Conservation (phyloP, 2,113 vertebrate genomes). For the Dinomys branickii region DNA sequence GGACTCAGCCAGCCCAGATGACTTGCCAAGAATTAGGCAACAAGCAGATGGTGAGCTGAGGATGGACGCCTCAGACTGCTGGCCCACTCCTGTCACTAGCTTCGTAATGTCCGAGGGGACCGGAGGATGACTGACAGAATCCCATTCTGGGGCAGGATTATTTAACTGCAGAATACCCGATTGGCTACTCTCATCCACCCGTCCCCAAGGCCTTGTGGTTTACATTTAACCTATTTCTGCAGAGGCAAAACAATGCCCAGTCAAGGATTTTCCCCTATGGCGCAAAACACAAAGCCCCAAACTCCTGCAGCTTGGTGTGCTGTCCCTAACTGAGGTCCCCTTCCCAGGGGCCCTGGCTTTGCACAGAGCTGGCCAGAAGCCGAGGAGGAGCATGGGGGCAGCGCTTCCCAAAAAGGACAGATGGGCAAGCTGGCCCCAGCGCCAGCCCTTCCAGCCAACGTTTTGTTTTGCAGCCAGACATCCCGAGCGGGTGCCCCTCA, state of each 20-base stretch:
- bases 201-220: constrained; percentile 24
- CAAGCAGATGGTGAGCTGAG: neutral
- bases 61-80: neutral
- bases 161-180: neutral
- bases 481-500: neutral
- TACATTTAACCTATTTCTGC: constrained; percentile 47
- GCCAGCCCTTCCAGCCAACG: constrained; percentile 52
- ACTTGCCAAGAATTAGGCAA: neutral
- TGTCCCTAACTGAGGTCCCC: neutral
- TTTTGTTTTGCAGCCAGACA: constrained; percentile 76
- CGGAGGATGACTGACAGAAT: neutral
- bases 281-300: constrained; percentile 6
- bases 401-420: constrained; percentile 62
- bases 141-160: neutral
- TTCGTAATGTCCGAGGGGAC: neutral
- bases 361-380: constrained; percentile 54
- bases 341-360: constrained; percentile 34
- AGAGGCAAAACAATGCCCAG: constrained; percentile 2
- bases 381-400: neutral
- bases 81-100: neutral
- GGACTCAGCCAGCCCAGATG: neutral
- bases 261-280: neutral
- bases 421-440: constrained; percentile 66
- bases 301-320: neutral
- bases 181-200: neutral